phyloP scores from a whole-genome alignment of 2,888 invertebrate genomes.

The Mimachlamys varia region DNA sequence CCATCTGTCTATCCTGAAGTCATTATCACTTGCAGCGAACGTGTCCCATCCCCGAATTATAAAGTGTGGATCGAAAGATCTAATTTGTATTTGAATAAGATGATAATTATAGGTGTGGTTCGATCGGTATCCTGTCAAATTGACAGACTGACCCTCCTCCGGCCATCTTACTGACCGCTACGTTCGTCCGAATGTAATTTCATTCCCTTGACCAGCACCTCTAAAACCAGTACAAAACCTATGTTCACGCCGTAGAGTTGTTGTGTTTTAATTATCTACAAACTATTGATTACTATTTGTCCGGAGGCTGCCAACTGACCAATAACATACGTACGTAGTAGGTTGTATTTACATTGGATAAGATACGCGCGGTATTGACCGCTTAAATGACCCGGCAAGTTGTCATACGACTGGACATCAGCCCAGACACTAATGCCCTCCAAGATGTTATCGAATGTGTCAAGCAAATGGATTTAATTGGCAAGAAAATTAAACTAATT shows the following conservation, averaged over 20 bases:
- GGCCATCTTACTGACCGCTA: slow-evolving; percentile 13
- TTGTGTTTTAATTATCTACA: slow-evolving; percentile 21
- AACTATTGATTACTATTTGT: not conserved
- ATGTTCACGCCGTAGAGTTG: not conserved
- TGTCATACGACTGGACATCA: not conserved
- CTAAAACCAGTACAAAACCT: not conserved
- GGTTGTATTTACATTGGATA: slow-evolving; percentile 30
- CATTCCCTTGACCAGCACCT: not conserved
- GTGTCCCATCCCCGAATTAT: not conserved
- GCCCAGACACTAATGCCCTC: not conserved
- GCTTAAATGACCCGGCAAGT: not conserved
- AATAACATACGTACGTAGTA: not conserved
- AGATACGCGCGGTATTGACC: not conserved
- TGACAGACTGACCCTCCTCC: not conserved
- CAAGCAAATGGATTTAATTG: slow-evolving; percentile 23
- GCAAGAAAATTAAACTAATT: slow-evolving; percentile 25
- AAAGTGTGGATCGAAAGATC: not conserved
- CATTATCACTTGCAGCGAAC: not conserved
- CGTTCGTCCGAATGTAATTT: not conserved
- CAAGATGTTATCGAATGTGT: slow-evolving; percentile 15
- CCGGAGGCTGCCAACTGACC: slow-evolving; percentile 24
- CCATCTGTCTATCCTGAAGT: not conserved
- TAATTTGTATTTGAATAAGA: not conserved
- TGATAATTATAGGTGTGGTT: not conserved
- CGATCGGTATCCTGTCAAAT: not conserved